These are phyloP conservation scores for Lipophrys pholis DNA, from an alignment of 2,113 vertebrate species.

Conservation along the genomic window DNA sequence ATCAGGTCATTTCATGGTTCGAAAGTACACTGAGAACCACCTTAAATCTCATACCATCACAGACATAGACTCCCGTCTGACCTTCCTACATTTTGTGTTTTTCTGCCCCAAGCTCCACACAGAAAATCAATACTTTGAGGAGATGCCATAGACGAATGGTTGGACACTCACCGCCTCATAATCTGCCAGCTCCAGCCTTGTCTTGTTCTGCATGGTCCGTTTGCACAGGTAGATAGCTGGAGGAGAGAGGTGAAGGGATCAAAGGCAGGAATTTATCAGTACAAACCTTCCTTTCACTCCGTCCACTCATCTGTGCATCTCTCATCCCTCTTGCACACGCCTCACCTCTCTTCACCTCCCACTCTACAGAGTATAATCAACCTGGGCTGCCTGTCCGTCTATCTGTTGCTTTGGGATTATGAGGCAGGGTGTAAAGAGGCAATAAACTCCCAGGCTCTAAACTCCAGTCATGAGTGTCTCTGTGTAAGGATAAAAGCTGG, in stretches of 20 bases:
- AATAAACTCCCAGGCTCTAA: not conserved
- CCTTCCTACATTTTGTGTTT: slow-evolving; percentile 24
- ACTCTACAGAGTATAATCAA: slow-evolving; percentile 1
- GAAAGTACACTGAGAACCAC: not conserved
- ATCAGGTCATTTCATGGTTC: not conserved
- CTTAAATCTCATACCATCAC: slow-evolving; percentile 9
- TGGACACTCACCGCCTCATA: slow-evolving; percentile 94
- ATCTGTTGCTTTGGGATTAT: slow-evolving; percentile 26
- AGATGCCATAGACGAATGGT: slow-evolving; percentile 25
- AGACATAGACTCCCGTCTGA: slow-evolving; percentile 12
- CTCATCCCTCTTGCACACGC: not conserved
- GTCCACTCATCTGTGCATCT: slow-evolving; percentile 24
- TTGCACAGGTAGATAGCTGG: slow-evolving; percentile 99
- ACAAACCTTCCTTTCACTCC: not conserved
- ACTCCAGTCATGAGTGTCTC: slow-evolving; percentile 16
- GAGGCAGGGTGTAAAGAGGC: slow-evolving; percentile 22
- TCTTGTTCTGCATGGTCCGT: slow-evolving; percentile 99
- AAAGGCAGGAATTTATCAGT: slow-evolving; percentile 30
- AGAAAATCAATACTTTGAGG: slow-evolving; percentile 42
- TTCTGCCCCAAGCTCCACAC: slow-evolving; percentile 21
- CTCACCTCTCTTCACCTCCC: slow-evolving; percentile 22
- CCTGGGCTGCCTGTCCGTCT: slow-evolving; percentile 11
- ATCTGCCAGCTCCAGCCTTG: slow-evolving; percentile 96
- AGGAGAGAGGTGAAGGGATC: slow-evolving; percentile 1
- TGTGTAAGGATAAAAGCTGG: slow-evolving; percentile 40